These are phyloP conservation scores for Orestias chungarensis DNA, from an alignment of 2,797 vertebrate genomes.

Conservation along the genomic window DNA sequence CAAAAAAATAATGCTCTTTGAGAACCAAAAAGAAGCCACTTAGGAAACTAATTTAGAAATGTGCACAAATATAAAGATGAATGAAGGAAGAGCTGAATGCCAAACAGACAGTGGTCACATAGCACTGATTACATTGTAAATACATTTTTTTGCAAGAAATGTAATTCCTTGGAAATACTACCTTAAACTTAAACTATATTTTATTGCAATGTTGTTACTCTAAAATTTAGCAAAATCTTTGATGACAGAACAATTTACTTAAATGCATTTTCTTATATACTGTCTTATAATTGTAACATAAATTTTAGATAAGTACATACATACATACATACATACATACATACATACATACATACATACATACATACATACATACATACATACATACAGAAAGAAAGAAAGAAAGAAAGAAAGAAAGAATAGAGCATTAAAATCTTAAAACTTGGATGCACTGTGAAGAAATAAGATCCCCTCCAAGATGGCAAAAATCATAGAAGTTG, in stretches of 20 bases:
- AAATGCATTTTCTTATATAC: background rate
- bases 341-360: no score
- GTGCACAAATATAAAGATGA: slow-evolving; percentile 12
- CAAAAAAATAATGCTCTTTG: slow-evolving; percentile 22
- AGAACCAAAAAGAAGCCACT: slow-evolving; percentile 25
- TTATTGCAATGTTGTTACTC: background rate
- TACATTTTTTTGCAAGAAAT: no score
- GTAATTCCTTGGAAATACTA: background rate
- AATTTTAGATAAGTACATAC: no score
- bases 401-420: no score
- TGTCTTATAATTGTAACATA: background rate
- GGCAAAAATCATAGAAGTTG: background rate
- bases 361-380: no score
- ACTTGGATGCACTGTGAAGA: slow-evolving; percentile 3
- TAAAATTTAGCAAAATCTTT: background rate
- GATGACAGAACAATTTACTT: background rate
- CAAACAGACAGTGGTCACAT: background rate
- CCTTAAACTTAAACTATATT: background rate
- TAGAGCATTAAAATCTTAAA: background rate
- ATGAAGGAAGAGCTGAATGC: background rate
- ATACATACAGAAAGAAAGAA: no score
- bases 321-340: no score
- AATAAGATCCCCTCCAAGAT: slow-evolving; percentile 14
- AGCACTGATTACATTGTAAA: no score
- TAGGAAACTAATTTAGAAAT: slow-evolving; percentile 29